Conservation (phyloP, 2,113 vertebrate genomes). For the Tachysurus fulvidraco region DNA sequence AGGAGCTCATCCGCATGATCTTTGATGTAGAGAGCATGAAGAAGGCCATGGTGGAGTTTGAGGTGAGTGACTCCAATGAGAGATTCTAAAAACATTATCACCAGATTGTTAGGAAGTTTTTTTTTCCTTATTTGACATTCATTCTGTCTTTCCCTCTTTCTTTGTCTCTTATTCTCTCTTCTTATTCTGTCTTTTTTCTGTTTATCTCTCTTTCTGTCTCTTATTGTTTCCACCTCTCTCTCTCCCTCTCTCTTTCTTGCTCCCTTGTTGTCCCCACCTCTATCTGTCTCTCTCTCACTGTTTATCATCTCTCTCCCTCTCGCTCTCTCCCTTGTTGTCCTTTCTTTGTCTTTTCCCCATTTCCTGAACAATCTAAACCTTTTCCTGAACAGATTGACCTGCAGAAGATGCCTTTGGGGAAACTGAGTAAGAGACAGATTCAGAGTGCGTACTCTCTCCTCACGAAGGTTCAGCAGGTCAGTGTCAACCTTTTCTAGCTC, state of each 20-base stretch:
- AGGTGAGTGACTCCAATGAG: constrained; percentile 70
- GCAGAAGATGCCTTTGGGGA: constrained; percentile 97
- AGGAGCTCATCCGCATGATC: constrained; percentile 93
- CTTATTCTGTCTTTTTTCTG: background rate
- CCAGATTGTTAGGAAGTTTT: background rate
- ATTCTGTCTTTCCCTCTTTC: background rate
- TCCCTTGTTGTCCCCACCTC: background rate
- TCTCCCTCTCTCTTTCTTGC: background rate
- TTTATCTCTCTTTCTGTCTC: background rate
- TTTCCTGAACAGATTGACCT: constrained; percentile 85
- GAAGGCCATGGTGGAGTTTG: constrained; percentile 98
- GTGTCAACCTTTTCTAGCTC: constrained; percentile 24
- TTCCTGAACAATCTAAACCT: background rate
- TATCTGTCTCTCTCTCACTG: accelerated
- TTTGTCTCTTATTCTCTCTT: background rate
- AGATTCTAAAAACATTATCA: background rate
- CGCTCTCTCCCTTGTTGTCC: background rate
- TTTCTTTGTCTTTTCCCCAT: too few relatives aligned
- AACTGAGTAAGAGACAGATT: constrained; percentile 96
- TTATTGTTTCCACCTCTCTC: background rate
- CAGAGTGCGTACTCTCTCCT: constrained; percentile 96
- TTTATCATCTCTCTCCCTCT: background rate
- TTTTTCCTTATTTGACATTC: background rate
- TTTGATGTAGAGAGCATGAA: constrained; percentile 99
- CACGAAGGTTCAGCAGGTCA: constrained; percentile 93